These are phyloP conservation scores for Cerastis rubricosa DNA, from an alignment of 2,888 invertebrate genomes.

Conservation along the genomic window DNA sequence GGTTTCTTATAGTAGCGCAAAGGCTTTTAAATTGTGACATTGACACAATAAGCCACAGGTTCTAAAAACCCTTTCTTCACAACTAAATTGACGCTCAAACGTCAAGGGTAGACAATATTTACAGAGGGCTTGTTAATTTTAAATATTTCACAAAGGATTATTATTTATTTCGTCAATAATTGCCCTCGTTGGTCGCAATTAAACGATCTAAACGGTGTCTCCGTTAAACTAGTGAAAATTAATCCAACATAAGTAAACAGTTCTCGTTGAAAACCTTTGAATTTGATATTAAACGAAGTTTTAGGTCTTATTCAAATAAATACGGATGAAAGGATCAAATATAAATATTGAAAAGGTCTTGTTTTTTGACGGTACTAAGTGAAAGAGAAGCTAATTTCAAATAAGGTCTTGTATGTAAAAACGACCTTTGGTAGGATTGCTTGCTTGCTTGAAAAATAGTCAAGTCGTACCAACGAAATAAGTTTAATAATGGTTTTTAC, in stretches of 20 bases:
- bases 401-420: not conserved
- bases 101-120: too few relatives aligned
- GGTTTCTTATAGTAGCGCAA: not conserved
- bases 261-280: not conserved
- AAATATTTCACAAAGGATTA: not conserved
- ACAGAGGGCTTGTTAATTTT: not conserved
- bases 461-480: not conserved
- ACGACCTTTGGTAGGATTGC: not conserved
- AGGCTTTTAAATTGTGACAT: not conserved
- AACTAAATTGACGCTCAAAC: not conserved
- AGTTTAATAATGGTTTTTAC: not conserved
- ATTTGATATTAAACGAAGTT: not conserved
- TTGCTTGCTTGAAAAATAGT: not conserved
- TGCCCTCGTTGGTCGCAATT: not conserved
- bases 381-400: not conserved
- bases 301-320: slow-evolving; percentile 1
- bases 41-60: not conserved
- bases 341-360: slow-evolving; percentile 11
- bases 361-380: not conserved
- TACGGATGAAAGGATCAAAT: not conserved
- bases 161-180: not conserved
- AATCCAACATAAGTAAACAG: not conserved
- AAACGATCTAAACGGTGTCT: not conserved
- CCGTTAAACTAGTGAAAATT: slow-evolving; percentile 7
- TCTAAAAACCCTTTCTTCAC: not conserved